Conservation (phyloP, 37 sponge, comb jelly and placozoan species). For the Haliclona indistincta region DNA sequence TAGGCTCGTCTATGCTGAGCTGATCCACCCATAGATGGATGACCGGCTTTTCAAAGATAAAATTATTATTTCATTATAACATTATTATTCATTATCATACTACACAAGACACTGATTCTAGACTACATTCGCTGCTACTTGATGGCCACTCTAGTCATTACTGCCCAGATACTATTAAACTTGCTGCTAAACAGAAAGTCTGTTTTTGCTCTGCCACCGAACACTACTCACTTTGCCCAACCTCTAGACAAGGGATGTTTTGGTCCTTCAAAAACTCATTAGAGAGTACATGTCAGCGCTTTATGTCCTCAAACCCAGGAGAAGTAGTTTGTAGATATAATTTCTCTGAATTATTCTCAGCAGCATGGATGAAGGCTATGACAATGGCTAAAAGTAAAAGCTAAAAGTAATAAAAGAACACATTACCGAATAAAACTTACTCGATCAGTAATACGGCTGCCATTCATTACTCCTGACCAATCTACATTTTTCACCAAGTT, state of each 20-base stretch:
- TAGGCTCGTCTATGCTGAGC: too few species aligned
- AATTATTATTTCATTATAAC: too few species aligned
- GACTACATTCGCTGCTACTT: slow-evolving; percentile 39
- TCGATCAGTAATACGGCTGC: too few species aligned
- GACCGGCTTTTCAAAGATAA: too few species aligned
- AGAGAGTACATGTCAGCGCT: slow-evolving; percentile 24
- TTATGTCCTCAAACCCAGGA: slow-evolving; percentile 10
- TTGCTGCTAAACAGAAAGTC: slow-evolving; percentile 42
- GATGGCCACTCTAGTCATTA: slow-evolving; percentile 74
- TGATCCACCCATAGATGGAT: too few species aligned
- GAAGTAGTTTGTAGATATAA: slow-evolving; percentile 11
- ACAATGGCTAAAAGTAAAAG: slow-evolving; percentile 26
- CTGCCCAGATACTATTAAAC: background rate
- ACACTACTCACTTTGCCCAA: slow-evolving; percentile 62
- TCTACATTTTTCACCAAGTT: too few species aligned
- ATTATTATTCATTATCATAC: too few species aligned
- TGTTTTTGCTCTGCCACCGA: slow-evolving; percentile 47
- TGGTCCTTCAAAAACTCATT: slow-evolving; percentile 31
- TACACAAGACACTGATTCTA: too few species aligned
- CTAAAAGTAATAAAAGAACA: too few species aligned
- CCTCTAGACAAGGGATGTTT: slow-evolving; percentile 61
- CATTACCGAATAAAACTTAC: too few species aligned
- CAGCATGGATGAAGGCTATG: slow-evolving; percentile 30
- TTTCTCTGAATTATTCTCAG: slow-evolving; percentile 7
- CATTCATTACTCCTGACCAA: too few species aligned